Evolutionary conservation across 2,113 vertebrate genomes (phyloP).

Genomic region (Platysteira castanea): DNA sequence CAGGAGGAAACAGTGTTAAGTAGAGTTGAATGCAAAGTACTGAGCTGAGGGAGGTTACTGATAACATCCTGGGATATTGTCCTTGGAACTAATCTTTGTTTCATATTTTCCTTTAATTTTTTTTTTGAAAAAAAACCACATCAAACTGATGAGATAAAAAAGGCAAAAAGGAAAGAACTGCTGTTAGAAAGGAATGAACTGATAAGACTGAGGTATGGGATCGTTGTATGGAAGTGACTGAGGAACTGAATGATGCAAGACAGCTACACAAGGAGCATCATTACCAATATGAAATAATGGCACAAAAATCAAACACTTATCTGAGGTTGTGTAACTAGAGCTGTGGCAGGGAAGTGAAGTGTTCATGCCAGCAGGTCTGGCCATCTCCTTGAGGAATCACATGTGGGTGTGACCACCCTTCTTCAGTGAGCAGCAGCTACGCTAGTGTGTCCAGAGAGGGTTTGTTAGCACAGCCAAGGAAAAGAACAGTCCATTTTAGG

Average conservation of each 20-base stretch:
- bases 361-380: background rate
- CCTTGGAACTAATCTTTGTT: background rate
- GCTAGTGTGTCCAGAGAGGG: background rate
- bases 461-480: background rate
- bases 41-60: background rate
- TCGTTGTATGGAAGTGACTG: background rate
- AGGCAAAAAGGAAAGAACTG: background rate
- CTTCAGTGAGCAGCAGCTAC: background rate
- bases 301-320: background rate
- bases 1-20: background rate
- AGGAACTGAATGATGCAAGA: background rate
- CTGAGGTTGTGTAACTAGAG: background rate
- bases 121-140: background rate
- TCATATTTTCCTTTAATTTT: background rate
- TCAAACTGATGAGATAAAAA: background rate
- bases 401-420: fast-evolving
- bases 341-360: background rate
- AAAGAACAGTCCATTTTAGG: background rate
- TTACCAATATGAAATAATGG: background rate
- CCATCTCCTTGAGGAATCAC: background rate
- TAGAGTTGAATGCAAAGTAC: background rate
- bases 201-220: background rate
- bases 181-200: background rate
- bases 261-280: background rate
- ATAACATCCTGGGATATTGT: background rate